Conservation (phyloP, 2,888 invertebrate genomes). For the Phyllotreta striolata region DNA sequence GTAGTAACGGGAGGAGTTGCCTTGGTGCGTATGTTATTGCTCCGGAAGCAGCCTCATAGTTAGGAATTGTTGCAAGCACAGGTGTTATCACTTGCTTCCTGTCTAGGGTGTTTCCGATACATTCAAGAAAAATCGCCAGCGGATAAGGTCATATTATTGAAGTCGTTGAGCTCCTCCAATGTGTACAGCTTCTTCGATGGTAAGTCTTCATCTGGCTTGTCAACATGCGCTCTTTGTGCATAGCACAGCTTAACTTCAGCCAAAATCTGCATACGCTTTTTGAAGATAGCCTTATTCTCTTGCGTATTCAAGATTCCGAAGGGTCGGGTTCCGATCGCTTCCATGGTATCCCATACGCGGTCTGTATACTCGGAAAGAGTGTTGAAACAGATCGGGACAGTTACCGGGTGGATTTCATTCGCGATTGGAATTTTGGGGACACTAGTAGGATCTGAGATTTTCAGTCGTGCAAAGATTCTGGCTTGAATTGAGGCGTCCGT, state of each 20-base stretch:
- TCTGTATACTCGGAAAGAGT: conserved; percentile 29
- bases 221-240: conserved; percentile 38
- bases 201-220: conserved; percentile 41
- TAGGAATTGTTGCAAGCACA: conserved; percentile 20
- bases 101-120: conserved; percentile 15
- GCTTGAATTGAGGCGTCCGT: no score
- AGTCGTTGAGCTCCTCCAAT: conserved; percentile 35
- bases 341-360: conserved; percentile 41
- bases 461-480: no score
- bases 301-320: conserved; percentile 39
- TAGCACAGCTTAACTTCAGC: conserved; percentile 39
- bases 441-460: no score
- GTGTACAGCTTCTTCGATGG: conserved; percentile 37
- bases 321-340: conserved; percentile 40
- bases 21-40: conserved; percentile 26
- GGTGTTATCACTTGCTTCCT: conserved; percentile 30
- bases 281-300: conserved; percentile 36
- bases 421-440: no score
- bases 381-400: conserved; percentile 29
- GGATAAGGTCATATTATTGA: conserved; percentile 40
- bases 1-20: conserved; percentile 11
- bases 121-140: conserved; percentile 16
- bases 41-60: conserved; percentile 5
- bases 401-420: conserved; percentile 29
- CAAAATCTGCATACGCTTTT: conserved; percentile 40